phyloP scores from a whole-genome alignment of 2,888 invertebrate genomes.

The Mythimna vitellina region DNA sequence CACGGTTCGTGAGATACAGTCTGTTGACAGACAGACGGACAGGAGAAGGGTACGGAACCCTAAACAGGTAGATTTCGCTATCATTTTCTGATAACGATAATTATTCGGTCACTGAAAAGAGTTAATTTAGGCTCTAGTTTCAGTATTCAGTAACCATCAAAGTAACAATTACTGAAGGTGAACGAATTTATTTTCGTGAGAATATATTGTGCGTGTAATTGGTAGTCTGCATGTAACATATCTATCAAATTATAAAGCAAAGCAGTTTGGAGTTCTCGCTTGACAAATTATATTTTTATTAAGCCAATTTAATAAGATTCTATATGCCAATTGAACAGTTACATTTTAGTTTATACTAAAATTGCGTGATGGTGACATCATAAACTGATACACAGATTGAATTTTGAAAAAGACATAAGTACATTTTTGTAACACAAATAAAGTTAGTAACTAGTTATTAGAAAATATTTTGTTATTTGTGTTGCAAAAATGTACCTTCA shows the following conservation, averaged over 20 bases:
- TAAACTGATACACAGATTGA: not conserved
- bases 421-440: not conserved
- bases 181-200: not conserved
- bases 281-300: not conserved
- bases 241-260: slow-evolving; percentile 11
- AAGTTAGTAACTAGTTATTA: not conserved
- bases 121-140: not conserved
- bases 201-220: not conserved
- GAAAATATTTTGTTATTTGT: not conserved
- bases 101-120: not conserved
- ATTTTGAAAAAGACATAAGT: not conserved
- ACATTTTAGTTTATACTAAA: not conserved
- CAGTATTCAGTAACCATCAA: not conserved
- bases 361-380: slow-evolving; percentile 6
- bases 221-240: not conserved
- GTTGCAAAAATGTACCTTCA: not conserved
- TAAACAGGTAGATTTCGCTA: slow-evolving; percentile 32
- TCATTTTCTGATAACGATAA: not conserved
- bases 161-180: not conserved
- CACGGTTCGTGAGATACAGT: too few species aligned
- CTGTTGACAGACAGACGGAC: too few species aligned
- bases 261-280: not conserved
- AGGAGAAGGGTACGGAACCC: too few species aligned
- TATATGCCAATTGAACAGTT: slow-evolving; percentile 6
- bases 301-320: slow-evolving; percentile 22